Evolutionary conservation across 2,113 vertebrate species (phyloP).

Genomic region (Octodon degus): DNA sequence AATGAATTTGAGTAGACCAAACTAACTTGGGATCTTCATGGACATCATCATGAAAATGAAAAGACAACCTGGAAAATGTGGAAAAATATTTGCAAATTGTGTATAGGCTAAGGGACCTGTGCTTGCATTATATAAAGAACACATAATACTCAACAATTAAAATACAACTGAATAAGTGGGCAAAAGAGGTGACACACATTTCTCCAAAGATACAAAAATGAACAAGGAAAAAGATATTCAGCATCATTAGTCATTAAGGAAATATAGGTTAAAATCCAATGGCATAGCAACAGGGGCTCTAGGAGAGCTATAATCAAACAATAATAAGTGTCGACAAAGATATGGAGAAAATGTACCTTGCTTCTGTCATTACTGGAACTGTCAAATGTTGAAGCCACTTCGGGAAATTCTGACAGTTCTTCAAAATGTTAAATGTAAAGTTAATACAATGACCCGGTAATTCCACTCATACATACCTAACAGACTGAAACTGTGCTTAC

Average conservation of each 20-base stretch:
- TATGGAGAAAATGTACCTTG: not conserved
- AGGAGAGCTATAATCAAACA: not conserved
- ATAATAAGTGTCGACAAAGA: not conserved
- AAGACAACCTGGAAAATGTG: not conserved
- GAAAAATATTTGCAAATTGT: not conserved
- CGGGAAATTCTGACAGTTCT: not conserved
- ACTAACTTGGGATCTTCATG: not conserved
- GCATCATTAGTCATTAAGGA: not conserved
- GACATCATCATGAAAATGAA: not conserved
- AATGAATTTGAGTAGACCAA: not conserved
- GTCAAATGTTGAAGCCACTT: not conserved
- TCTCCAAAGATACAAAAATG: not conserved
- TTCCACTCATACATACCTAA: not conserved
- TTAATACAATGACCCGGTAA: not conserved
- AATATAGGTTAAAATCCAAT: not conserved
- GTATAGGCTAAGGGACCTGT: not conserved
- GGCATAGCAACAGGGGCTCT: not conserved
- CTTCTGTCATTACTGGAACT: not conserved
- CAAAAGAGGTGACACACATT: not conserved
- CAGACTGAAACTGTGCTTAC: not conserved
- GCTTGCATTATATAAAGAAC: not conserved
- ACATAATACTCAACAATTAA: not conserved
- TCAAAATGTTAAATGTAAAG: not conserved
- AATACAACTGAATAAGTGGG: not conserved
- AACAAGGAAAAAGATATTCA: not conserved